These are phyloP conservation scores for Bostrychus sinensis DNA, from an alignment of 2,113 vertebrate species.

Conservation along the genomic window DNA sequence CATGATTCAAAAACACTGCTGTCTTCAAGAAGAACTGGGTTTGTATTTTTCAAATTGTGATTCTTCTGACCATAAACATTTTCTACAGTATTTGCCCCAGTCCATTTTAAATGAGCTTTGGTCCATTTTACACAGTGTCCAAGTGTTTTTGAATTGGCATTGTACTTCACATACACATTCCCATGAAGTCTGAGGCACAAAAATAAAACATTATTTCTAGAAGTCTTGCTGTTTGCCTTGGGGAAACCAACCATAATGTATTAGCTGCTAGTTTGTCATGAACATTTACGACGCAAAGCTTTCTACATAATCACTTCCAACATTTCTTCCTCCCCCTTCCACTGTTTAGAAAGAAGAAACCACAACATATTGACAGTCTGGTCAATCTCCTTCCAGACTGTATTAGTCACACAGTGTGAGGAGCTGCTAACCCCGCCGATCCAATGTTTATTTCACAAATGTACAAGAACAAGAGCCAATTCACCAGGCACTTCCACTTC, in stretches of 20 bases:
- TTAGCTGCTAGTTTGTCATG: slow-evolving; percentile 11
- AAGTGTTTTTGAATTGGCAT: neutral
- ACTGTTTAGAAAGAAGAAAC: slow-evolving; percentile 49
- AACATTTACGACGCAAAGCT: neutral
- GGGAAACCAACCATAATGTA: slow-evolving; percentile 7
- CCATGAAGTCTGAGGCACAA: neutral
- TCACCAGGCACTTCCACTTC: slow-evolving; percentile 57
- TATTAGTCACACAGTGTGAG: slow-evolving; percentile 64
- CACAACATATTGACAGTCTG: slow-evolving; percentile 65
- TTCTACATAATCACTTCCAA: slow-evolving; percentile 14
- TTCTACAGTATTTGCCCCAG: too few species aligned
- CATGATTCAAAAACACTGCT: too few species aligned
- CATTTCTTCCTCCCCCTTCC: slow-evolving; percentile 36
- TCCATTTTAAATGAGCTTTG: neutral
- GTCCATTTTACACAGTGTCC: neutral
- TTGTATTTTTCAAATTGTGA: too few species aligned
- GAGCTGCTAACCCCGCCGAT: slow-evolving; percentile 32
- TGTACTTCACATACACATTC: slow-evolving; percentile 22
- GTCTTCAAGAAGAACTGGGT: too few species aligned
- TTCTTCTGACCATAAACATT: too few species aligned
- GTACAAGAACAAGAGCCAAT: slow-evolving; percentile 60
- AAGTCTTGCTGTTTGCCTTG: slow-evolving; percentile 9
- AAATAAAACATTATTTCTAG: slow-evolving; percentile 1
- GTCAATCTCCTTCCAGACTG: slow-evolving; percentile 58
- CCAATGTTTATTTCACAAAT: slow-evolving; percentile 66